Evolutionary conservation across 2,888 invertebrate genomes (phyloP), one percentile per base, ranked within the genome.

Genomic region (Watsonalla binaria): DNA sequence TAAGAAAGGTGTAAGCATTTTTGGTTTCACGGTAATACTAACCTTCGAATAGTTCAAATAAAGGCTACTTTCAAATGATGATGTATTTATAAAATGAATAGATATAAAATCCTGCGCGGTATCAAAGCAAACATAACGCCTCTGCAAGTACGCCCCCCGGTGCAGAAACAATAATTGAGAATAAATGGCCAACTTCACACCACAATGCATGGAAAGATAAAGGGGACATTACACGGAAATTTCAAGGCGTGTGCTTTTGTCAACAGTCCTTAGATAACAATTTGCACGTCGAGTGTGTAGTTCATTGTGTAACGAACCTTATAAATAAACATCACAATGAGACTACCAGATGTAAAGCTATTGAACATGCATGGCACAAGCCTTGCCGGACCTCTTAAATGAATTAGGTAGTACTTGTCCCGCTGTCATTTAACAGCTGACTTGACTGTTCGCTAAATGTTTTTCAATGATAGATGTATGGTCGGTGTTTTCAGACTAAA

Each of bases 211-310:
- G 70, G 68, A 70, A 81, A 81, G 90, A 80, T 89, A 85, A 88
- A 90, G 84, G 72, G 82, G 64, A 74, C 82, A 87, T 90, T 90
- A 90, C 83, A 89, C 82, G 85, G 87, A 88, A 85, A 86, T 88
- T 83, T 86, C 62, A 71, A 82, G 85, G 86, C 82, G 84, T 82
- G 82, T 77, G 73, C 82, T 66, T 78, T 89, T 90, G 87, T 88
- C 68, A 69, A 66, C 59, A 60, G 59, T 74, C 78, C 84, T 83
- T 85, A 82, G 86, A 86, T 83, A 75, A 89, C 86, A 87, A 90
- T 90, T 90, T 87, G 88, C 82, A 80, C 80, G 72, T 88, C 75
- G 76, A 86, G 82, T 83, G 74, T 80, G 76, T 71, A 62, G 49
- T 54, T 60, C 72, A 78, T 88, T 89, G 87, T 81, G 68, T 84